Conservation (phyloP, 2,113 vertebrate genomes). For the Tenrec ecaudatus region DNA sequence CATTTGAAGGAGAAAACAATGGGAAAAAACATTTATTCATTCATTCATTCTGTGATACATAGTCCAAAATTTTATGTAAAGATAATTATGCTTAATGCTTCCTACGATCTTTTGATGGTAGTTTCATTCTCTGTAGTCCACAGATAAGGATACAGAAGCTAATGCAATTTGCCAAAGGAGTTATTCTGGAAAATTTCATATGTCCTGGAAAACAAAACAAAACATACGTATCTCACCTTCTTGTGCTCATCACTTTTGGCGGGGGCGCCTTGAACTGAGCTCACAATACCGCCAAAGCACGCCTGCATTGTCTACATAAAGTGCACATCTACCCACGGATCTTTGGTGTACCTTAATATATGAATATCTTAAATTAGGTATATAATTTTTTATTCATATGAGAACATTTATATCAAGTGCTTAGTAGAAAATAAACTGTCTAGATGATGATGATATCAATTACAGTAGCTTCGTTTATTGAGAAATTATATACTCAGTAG, state of each 20-base stretch:
- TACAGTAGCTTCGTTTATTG: neutral
- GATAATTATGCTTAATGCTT: neutral
- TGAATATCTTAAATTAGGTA: neutral
- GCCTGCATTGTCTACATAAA: no score
- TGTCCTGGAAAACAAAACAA: no score
- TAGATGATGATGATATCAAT: neutral
- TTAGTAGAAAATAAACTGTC: neutral
- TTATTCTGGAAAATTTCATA: neutral
- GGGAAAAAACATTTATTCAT: neutral
- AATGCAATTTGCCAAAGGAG: neutral
- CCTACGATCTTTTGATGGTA: neutral
- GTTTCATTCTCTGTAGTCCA: neutral
- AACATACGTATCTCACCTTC: neutral
- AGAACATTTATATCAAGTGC: neutral
- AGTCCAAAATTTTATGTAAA: neutral
- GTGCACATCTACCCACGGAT: neutral
- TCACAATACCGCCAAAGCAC: no score
- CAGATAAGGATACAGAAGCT: neutral
- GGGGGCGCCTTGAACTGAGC: no score
- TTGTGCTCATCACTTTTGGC: neutral
- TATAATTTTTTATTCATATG: neutral
- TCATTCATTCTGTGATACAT: neutral
- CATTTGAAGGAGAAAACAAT: neutral
- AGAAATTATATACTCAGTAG: neutral
- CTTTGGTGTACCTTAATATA: neutral